phyloP scores from a whole-genome alignment of 2,888 invertebrate genomes.

The Thera britannica region DNA sequence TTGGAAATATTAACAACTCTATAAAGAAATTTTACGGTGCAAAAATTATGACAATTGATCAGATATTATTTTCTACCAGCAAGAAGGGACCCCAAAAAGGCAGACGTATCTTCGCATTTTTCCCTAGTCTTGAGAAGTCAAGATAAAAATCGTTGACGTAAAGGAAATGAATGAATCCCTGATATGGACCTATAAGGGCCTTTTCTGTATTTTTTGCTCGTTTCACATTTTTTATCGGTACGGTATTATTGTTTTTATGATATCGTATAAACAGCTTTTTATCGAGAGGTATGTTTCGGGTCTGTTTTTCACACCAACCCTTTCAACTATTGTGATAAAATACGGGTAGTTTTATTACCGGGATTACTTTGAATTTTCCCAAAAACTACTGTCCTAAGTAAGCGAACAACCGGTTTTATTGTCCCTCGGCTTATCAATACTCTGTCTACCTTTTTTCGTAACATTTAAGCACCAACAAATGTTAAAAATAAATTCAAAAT shows the following conservation, averaged over 20 bases:
- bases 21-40: too few species aligned
- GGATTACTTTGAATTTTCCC: not conserved
- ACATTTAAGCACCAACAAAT: too few species aligned
- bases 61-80: not conserved
- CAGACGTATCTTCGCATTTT: conserved; percentile 42
- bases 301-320: not conserved
- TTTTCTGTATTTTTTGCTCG: conserved; percentile 31
- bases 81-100: conserved; percentile 26
- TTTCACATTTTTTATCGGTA: not conserved
- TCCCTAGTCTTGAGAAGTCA: conserved; percentile 37
- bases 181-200: conserved; percentile 41
- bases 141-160: conserved; percentile 44
- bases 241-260: conserved; percentile 12
- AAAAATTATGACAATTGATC: too few species aligned
- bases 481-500: too few species aligned
- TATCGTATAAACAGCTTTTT: conserved; percentile 17
- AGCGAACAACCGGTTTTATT: too few species aligned
- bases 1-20: too few species aligned
- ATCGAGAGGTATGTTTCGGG: not conserved
- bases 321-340: not conserved
- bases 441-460: too few species aligned
- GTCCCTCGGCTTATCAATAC: too few species aligned
- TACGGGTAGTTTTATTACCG: not conserved
- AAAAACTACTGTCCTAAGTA: too few species aligned
- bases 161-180: conserved; percentile 56